Evolutionary conservation across 1,140 invertebrate species (phyloP).

Genomic region (Archegozetes longisetosus): DNA sequence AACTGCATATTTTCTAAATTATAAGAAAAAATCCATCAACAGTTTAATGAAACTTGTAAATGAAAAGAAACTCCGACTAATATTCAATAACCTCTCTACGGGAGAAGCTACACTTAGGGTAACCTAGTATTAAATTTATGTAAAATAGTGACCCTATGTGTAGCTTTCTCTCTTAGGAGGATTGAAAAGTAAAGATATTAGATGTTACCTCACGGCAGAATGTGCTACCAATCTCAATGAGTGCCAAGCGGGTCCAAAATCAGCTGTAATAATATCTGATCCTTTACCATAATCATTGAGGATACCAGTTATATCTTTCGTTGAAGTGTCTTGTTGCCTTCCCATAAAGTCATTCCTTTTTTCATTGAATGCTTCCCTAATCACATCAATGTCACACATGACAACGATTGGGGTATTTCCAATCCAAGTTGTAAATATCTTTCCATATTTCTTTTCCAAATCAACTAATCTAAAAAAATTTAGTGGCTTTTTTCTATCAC

Average conservation of each 20-base stretch:
- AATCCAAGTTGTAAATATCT: neutral
- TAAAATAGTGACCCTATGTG: too few species aligned
- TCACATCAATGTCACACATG: neutral
- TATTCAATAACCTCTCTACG: neutral
- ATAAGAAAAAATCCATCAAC: too few species aligned
- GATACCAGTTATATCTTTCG: neutral
- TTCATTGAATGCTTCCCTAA: neutral
- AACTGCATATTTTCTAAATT: neutral
- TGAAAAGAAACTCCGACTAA: neutral
- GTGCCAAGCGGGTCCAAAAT: neutral
- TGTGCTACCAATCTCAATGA: neutral
- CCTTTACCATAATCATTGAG: neutral
- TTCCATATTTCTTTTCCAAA: constrained; percentile 4
- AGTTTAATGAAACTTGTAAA: too few species aligned
- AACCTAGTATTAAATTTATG: too few species aligned
- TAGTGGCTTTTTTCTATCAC: neutral
- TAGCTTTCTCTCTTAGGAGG: too few species aligned
- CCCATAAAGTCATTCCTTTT: neutral
- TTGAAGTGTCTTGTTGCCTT: neutral
- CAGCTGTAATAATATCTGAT: neutral
- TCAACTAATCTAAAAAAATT: neutral
- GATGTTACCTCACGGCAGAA: neutral
- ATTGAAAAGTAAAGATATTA: too few species aligned
- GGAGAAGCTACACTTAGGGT: too few species aligned
- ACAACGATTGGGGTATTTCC: neutral